Conservation (phyloP, 1,140 invertebrate genomes). For the Psilanteris sp. region DNA sequence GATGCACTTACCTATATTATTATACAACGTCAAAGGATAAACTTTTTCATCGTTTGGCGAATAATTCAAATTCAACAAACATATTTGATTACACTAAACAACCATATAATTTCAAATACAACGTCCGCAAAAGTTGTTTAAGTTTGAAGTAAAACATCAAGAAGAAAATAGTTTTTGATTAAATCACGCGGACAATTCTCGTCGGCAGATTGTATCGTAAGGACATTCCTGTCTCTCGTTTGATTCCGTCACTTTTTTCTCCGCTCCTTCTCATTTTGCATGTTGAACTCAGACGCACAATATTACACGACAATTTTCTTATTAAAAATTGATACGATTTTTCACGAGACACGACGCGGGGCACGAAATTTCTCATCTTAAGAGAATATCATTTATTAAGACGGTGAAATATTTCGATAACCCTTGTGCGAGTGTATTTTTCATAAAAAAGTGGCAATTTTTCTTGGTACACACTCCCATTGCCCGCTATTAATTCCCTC, state of each 20-base stretch:
- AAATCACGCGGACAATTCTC: too few relatives aligned
- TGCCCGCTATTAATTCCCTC: slow-evolving; percentile 27
- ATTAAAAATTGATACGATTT: neutral
- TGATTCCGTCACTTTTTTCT: slow-evolving; percentile 9
- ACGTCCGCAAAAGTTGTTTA: too few relatives aligned
- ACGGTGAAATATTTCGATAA: slow-evolving; percentile 21
- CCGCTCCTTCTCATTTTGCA: neutral
- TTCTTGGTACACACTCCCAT: slow-evolving; percentile 10
- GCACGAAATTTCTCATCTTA: neutral
- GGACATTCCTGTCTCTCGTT: neutral
- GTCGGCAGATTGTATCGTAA: slow-evolving; percentile 10
- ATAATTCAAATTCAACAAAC: too few relatives aligned
- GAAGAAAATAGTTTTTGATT: too few relatives aligned
- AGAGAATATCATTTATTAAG: slow-evolving; percentile 1
- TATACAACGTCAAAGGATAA: too few relatives aligned
- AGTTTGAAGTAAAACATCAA: too few relatives aligned
- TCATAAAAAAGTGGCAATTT: slow-evolving; percentile 23
- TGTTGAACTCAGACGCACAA: neutral
- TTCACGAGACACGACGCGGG: neutral
- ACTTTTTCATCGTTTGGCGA: too few relatives aligned
- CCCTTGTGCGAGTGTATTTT: slow-evolving; percentile 1
- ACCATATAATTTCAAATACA: too few relatives aligned
- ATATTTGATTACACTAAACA: too few relatives aligned
- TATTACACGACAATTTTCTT: slow-evolving; percentile 5
- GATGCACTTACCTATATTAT: too few relatives aligned